Evolutionary conservation across 2,888 invertebrate species (phyloP), one percentile per base, ranked within the genome.

Genomic region (Lasioglossum zephyrum): DNA sequence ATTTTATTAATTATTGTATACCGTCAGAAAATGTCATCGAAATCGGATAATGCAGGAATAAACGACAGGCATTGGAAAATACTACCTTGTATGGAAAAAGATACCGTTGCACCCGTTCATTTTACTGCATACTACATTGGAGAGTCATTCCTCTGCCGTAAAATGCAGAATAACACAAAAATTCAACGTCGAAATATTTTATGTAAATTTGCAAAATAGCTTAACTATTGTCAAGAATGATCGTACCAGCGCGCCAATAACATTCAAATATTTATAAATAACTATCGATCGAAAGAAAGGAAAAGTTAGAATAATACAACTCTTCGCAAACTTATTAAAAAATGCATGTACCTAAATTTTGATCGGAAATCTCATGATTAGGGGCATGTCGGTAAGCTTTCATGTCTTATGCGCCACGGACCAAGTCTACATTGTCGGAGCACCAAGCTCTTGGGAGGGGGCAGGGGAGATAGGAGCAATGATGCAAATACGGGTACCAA

Each of bases 311-410:
- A n/a, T n/a, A 26, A 31, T 63, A 26, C 39, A 79, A 66, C 57
- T 22, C 8, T 22, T 75, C 16, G 31, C 41, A 60, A 41, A 75
- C 72, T 57, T 57, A 1, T 31, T 36, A 36, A 73, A 72, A 77
- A 60, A 53, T 44, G 79, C 57, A 60, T 60, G 81, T 77, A 44
- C 74, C 53, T 66, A 70, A 74, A 74, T 82, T 78, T 78, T 72
- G 60, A 77, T 73, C 73, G 78, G 76, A 79, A 79, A 84, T 84
- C 82, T 84, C 78, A 82, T 87, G 82, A 80, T 72, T 49, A 4
- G 11, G 53, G 60, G 81, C 86, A 88, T 88, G 88, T 86, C 87
- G 84, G 81, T 63, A 75, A 82, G 79, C 82, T 77, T 74, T 74
- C 69, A 57, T 60, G 66, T 39, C 75, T 79, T 81, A 44, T 36